A percentile compares a stretch with the other conserved stretches of the same genome.
These are phyloP conservation scores for Oplegnathus fasciatus DNA, from an alignment of 2,113 vertebrate genomes.

Conservation along the genomic window DNA sequence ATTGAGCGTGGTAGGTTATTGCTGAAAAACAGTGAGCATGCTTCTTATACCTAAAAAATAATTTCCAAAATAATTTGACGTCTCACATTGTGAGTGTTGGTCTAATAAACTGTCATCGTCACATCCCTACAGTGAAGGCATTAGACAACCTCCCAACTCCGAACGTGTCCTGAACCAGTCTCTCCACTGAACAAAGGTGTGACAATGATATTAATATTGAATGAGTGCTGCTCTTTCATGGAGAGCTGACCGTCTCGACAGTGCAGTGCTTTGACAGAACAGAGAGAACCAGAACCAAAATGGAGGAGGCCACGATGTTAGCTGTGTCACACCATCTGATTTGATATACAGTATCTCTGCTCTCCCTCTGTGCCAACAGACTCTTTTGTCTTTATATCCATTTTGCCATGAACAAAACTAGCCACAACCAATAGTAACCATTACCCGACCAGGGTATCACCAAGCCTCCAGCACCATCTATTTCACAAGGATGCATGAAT, in stretches of 20 bases:
- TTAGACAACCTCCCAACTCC: neutral
- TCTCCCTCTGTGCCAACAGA: neutral
- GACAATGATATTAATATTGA: neutral
- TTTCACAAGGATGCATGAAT: too few species aligned
- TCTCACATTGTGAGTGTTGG: neutral
- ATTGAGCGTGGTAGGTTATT: neutral
- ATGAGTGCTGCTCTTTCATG: neutral
- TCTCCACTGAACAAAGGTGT: neutral
- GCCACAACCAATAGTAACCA: neutral
- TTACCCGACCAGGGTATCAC: neutral
- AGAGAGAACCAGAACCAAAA: neutral
- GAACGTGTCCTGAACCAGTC: neutral
- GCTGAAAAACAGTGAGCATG: neutral
- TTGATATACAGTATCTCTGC: neutral
- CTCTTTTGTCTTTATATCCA: neutral
- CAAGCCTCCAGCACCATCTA: neutral
- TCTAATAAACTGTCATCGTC: neutral
- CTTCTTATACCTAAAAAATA: neutral
- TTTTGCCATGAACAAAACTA: neutral
- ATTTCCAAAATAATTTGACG: neutral
- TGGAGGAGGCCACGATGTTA: neutral
- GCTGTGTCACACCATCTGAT: neutral
- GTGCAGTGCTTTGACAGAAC: slow-evolving; percentile 6
- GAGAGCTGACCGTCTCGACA: neutral
- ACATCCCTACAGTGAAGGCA: neutral